Percentiles rank a stretch among this genome's conserved stretches.
Evolutionary conservation across 2,888 invertebrate species (phyloP).

Genomic region (Tethea ocularis): DNA sequence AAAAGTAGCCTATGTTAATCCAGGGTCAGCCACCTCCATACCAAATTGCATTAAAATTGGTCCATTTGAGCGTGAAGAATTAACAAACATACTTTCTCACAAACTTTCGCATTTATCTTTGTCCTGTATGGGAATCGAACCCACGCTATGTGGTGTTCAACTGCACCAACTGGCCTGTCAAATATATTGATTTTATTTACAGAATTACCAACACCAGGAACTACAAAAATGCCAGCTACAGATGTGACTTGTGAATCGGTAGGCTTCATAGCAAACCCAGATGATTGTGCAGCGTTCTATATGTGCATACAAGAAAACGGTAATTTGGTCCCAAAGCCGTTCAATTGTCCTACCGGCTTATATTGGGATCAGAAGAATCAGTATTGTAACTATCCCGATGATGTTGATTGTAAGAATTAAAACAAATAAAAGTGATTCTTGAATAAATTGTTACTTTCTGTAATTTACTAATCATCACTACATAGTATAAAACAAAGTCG

Average conservation of each 20-base stretch:
- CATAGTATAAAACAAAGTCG: too few relatives aligned
- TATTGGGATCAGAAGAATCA: slow-evolving; percentile 56
- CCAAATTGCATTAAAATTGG: too few relatives aligned
- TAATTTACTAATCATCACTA: too few relatives aligned
- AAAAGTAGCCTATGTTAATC: too few relatives aligned
- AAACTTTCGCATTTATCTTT: too few relatives aligned
- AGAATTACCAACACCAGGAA: not conserved
- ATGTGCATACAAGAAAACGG: slow-evolving; percentile 54
- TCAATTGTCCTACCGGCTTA: slow-evolving; percentile 56
- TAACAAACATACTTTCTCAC: too few relatives aligned
- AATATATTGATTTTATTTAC: too few relatives aligned
- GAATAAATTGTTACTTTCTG: not conserved
- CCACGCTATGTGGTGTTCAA: too few relatives aligned
- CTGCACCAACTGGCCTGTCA: too few relatives aligned
- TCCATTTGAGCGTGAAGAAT: too few relatives aligned
- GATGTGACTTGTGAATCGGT: slow-evolving; percentile 48
- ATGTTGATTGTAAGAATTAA: slow-evolving; percentile 30
- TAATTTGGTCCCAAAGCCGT: slow-evolving; percentile 35
- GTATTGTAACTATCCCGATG: slow-evolving; percentile 65
- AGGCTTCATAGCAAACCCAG: slow-evolving; percentile 70
- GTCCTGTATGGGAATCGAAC: too few relatives aligned
- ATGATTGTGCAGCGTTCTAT: slow-evolving; percentile 68
- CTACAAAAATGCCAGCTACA: not conserved
- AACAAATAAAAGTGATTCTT: not conserved
- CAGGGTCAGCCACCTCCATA: too few relatives aligned